phyloP scores from a whole-genome alignment of 2,888 invertebrate species.

The Piscicola geometra region DNA sequence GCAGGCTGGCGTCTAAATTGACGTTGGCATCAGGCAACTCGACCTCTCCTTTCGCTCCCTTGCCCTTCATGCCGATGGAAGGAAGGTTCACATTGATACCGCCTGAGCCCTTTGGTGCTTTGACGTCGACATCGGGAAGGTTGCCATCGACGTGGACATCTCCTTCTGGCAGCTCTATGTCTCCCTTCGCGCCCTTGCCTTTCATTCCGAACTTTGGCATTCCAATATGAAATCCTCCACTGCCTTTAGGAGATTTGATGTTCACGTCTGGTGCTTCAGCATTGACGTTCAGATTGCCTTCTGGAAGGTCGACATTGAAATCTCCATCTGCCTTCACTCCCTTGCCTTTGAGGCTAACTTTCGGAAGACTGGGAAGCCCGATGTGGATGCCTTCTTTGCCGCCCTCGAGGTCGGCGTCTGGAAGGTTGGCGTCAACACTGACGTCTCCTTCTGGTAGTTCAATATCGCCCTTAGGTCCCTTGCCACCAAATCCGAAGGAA shows the following conservation, averaged over 20 bases:
- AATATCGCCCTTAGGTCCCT: slow-evolving; percentile 17
- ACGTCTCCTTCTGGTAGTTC: slow-evolving; percentile 23
- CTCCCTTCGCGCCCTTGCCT: slow-evolving; percentile 33
- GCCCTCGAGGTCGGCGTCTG: slow-evolving; percentile 31
- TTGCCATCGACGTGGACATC: slow-evolving; percentile 20
- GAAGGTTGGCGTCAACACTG: slow-evolving; percentile 24
- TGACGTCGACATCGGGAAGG: slow-evolving; percentile 24
- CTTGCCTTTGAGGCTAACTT: slow-evolving; percentile 24
- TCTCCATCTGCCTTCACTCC: slow-evolving; percentile 29
- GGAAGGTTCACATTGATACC: slow-evolving; percentile 30
- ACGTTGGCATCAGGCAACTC: slow-evolving; percentile 6
- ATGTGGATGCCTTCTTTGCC: slow-evolving; percentile 22
- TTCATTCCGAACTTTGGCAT: slow-evolving; percentile 34
- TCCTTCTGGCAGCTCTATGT: slow-evolving; percentile 22
- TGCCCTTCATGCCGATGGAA: slow-evolving; percentile 23
- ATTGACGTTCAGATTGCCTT: slow-evolving; percentile 17
- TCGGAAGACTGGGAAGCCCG: slow-evolving; percentile 15
- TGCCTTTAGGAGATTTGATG: slow-evolving; percentile 31
- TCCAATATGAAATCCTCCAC: slow-evolving; percentile 30
- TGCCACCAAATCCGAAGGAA: slow-evolving; percentile 21
- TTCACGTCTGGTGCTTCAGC: slow-evolving; percentile 28
- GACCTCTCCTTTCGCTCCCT: slow-evolving; percentile 25
- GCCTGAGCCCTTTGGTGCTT: slow-evolving; percentile 31
- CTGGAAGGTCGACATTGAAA: slow-evolving; percentile 25
- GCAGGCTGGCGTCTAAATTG: slow-evolving; percentile 8